phyloP scores from a whole-genome alignment of 2,113 vertebrate genomes.

The Callospermophilus lateralis region DNA sequence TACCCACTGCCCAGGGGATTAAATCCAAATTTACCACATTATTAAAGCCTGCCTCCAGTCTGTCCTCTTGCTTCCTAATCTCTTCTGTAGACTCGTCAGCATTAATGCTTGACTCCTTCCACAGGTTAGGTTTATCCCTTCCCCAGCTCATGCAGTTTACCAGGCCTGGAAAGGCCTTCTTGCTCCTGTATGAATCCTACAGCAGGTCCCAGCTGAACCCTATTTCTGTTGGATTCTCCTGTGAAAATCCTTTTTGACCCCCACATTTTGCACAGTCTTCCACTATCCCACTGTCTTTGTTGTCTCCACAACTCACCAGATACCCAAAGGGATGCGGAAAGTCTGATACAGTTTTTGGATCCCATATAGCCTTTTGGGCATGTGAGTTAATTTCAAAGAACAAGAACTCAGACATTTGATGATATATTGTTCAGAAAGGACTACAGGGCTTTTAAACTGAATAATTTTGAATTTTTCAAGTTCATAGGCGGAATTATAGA shows the following conservation, averaged over 20 bases:
- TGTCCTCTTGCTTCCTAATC: background rate
- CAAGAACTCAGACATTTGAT: background rate
- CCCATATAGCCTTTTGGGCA: background rate
- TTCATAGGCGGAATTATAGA: background rate
- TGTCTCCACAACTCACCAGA: background rate
- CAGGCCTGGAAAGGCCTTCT: background rate
- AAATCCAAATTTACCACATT: background rate
- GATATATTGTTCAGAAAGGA: background rate
- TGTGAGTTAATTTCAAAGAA: background rate
- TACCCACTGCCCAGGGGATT: background rate
- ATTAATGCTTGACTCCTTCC: background rate
- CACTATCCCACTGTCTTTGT: background rate
- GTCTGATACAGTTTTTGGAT: background rate
- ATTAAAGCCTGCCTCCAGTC: background rate
- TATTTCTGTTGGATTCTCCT: background rate
- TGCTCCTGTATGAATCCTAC: background rate
- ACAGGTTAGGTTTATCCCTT: background rate
- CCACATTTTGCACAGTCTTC: background rate
- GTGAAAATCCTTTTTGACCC: background rate
- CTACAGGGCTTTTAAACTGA: background rate
- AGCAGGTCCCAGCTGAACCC: background rate
- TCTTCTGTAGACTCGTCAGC: background rate
- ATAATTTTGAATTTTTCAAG: slow-evolving; percentile 19
- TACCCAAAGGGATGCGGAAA: background rate
- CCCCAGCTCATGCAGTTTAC: background rate